Conservation (phyloP, 2,888 invertebrate genomes). For the Orchesellides sinensis region DNA sequence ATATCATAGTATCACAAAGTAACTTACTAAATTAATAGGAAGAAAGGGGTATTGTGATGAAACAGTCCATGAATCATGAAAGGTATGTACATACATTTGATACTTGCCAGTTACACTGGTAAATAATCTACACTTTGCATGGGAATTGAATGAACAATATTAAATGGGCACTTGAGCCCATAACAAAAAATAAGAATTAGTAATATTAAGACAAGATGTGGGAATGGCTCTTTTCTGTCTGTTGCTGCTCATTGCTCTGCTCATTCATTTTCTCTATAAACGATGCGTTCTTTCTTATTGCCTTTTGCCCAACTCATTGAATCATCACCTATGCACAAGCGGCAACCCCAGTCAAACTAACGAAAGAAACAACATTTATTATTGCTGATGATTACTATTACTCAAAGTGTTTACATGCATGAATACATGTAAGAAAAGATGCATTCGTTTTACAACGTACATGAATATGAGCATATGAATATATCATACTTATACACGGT, state of each 20-base stretch:
- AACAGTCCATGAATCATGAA: too few relatives aligned
- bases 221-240: conserved; percentile 16
- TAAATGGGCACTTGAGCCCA: conserved; percentile 52
- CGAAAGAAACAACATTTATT: conserved; percentile 23
- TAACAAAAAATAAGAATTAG: conserved; percentile 36
- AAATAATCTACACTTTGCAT: too few relatives aligned
- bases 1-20: too few relatives aligned
- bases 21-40: too few relatives aligned
- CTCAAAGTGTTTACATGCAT: background rate
- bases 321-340: background rate
- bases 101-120: too few relatives aligned
- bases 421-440: background rate
- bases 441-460: background rate
- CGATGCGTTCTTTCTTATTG: too few relatives aligned
- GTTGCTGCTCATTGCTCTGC: conserved; percentile 36
- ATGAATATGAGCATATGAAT: background rate
- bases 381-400: too few relatives aligned
- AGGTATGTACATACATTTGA: too few relatives aligned
- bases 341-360: conserved; percentile 2
- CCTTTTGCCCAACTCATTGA: conserved; percentile 55
- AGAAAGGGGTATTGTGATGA: too few relatives aligned
- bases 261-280: conserved; percentile 34
- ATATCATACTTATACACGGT: conserved; percentile 13
- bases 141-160: conserved; percentile 40
- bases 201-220: conserved; percentile 25